A percentile compares a stretch with the other conserved stretches of the same genome.
These are phyloP conservation scores for Platyscapa corneri DNA, from an alignment of 1,140 invertebrate genomes.

Conservation along the genomic window DNA sequence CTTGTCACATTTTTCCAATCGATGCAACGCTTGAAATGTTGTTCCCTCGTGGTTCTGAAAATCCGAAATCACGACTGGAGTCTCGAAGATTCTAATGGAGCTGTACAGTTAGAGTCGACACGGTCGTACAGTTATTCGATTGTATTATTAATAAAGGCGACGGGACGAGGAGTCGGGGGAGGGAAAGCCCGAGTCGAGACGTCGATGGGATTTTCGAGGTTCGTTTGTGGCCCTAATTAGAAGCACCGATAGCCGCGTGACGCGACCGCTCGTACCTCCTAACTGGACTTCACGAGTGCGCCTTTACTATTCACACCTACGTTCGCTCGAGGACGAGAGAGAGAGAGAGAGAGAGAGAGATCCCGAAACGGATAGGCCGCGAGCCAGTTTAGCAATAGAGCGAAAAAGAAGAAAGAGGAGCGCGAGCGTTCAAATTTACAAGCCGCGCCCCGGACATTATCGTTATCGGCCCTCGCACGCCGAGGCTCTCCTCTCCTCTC, in stretches of 20 bases:
- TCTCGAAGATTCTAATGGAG: no score
- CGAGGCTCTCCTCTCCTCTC: neutral
- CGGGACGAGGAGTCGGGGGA: neutral
- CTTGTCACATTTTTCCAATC: neutral
- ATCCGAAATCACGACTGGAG: neutral
- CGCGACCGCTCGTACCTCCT: neutral
- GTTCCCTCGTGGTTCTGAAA: neutral
- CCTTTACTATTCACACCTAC: constrained; percentile 2
- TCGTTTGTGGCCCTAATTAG: neutral
- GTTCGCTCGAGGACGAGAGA: neutral
- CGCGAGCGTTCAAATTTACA: no score
- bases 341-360: neutral
- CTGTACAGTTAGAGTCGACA: neutral
- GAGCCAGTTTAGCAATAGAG: neutral
- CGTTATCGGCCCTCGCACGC: neutral
- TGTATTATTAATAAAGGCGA: neutral
- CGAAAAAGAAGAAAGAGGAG: neutral
- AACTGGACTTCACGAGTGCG: neutral
- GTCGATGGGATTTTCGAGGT: neutral
- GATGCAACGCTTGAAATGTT: neutral
- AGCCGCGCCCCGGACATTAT: neutral
- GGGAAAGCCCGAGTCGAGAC: neutral
- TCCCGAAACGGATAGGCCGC: neutral
- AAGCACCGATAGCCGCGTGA: neutral
- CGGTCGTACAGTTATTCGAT: neutral